Conservation (phyloP, 1,140 invertebrate genomes). For the Conus betulinus region DNA sequence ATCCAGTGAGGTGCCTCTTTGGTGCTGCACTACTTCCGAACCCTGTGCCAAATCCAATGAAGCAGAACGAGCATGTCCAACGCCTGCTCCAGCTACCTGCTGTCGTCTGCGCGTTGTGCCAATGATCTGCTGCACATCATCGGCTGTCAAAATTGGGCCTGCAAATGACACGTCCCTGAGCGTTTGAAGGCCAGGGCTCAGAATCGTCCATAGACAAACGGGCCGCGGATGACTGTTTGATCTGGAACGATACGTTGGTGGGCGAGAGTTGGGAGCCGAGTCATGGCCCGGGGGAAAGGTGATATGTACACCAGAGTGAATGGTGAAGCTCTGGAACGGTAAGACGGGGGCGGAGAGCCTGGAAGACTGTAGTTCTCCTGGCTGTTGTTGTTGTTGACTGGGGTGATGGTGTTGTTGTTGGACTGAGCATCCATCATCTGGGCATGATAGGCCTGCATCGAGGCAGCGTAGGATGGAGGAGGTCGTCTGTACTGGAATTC, state of each 20-base stretch:
- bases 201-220: constrained; percentile 58
- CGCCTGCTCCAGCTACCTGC: not conserved
- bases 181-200: constrained; percentile 36
- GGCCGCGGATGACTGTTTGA: constrained; percentile 53
- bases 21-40: constrained; percentile 9
- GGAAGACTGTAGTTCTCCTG: constrained; percentile 66
- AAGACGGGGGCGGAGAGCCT: constrained; percentile 72
- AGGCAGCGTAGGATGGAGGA: constrained; percentile 73
- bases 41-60: constrained; percentile 28
- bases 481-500: constrained; percentile 73
- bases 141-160: constrained; percentile 42
- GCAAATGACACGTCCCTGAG: constrained; percentile 51
- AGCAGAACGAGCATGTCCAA: constrained; percentile 12
- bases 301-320: constrained; percentile 71
- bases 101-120: constrained; percentile 5
- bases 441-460: constrained; percentile 72
- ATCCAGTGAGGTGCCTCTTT: constrained; percentile 25
- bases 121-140: constrained; percentile 25
- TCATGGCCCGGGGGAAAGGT: constrained; percentile 66
- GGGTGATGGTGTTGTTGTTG: constrained; percentile 44
- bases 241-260: constrained; percentile 73
- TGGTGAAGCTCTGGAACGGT: constrained; percentile 69
- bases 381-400: constrained; percentile 36
- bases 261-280: constrained; percentile 67
- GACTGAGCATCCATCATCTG: constrained; percentile 56